Evolutionary conservation across 2,113 vertebrate genomes (phyloP).

Genomic region (Myrmecophaga tridactyla): DNA sequence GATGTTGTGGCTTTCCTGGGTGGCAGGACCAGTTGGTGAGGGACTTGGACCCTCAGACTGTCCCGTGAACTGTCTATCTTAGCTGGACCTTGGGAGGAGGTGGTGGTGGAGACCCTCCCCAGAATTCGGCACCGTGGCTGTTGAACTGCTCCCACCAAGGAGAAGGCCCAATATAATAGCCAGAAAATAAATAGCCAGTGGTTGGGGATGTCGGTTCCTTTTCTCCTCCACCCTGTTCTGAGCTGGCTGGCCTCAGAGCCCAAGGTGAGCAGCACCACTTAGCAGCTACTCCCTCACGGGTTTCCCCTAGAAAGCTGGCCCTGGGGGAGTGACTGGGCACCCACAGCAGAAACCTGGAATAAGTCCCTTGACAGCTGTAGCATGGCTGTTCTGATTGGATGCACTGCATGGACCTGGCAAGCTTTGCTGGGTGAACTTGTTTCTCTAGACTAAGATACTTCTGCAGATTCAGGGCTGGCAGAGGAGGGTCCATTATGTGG

Average conservation of each 20-base stretch:
- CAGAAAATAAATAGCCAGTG: not conserved
- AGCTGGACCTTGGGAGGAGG: not conserved
- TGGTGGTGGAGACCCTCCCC: not conserved
- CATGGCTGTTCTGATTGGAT: fast-evolving
- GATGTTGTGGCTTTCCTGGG: not conserved
- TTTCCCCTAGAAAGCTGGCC: fast-evolving
- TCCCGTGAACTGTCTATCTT: not conserved
- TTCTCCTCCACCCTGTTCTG: no score
- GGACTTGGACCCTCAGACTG: no score
- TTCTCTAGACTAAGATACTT: constrained; percentile 48
- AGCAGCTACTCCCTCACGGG: not conserved
- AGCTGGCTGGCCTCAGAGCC: not conserved
- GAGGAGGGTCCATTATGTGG: constrained; percentile 65
- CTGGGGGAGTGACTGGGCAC: fast-evolving
- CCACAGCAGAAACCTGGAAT: not conserved
- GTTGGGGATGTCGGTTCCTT: no score
- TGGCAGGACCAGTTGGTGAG: no score
- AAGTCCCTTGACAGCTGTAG: fast-evolving
- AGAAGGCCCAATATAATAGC: not conserved
- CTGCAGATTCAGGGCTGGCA: not conserved
- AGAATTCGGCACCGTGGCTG: no score
- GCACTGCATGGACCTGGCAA: not conserved
- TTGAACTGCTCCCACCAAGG: not conserved
- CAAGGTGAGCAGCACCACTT: no score
- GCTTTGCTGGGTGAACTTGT: not conserved